Conservation (phyloP, 2,797 vertebrate genomes). For the Bucorvus abyssinicus region DNA sequence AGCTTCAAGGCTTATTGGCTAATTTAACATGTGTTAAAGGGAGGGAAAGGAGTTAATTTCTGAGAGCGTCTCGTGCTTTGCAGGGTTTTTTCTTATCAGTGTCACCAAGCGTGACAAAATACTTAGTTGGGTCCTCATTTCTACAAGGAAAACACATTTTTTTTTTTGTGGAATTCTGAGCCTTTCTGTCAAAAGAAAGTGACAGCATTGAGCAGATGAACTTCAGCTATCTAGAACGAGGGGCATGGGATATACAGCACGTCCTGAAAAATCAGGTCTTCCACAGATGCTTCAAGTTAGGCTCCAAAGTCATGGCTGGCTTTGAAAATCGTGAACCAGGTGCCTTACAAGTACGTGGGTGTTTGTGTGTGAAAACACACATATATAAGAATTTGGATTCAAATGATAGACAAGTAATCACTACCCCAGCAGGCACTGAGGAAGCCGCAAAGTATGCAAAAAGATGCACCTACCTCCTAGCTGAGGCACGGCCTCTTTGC, state of each 20-base stretch:
- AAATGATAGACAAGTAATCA: background rate
- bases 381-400: background rate
- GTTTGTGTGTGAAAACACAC: background rate
- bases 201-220: background rate
- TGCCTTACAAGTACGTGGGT: fast-evolving
- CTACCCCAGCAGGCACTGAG: background rate
- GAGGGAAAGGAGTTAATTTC: background rate
- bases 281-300: background rate
- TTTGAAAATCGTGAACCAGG: background rate
- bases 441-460: background rate
- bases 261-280: background rate
- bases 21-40: constrained; percentile 67
- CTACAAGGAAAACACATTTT: background rate
- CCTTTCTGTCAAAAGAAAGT: background rate
- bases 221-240: background rate
- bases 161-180: background rate
- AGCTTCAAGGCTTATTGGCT: constrained; percentile 68
- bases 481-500: background rate
- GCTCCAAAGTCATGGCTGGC: background rate
- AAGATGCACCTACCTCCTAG: background rate
- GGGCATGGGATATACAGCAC: background rate
- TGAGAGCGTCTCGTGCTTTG: constrained; percentile 28
- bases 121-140: constrained; percentile 34
- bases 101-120: constrained; percentile 55
- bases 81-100: background rate